Conservation (phyloP, 2,888 invertebrate genomes). For the Dryocosmus kuriphilus region DNA sequence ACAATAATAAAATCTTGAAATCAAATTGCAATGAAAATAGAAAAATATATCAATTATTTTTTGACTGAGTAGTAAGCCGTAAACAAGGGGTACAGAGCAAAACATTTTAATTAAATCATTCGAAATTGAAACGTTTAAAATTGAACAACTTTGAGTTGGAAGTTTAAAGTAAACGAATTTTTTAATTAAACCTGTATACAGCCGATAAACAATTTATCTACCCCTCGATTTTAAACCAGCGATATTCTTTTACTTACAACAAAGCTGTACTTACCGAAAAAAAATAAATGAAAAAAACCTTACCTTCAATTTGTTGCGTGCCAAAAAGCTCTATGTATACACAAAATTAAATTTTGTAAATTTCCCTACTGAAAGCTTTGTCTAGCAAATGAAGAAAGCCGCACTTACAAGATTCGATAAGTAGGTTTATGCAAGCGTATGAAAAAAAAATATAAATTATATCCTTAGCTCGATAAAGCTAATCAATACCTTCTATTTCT, state of each 20-base stretch:
- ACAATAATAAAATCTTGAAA: no score
- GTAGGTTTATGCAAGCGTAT: background rate
- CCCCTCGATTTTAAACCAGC: background rate
- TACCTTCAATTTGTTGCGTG: slow-evolving; percentile 21
- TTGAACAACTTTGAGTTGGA: no score
- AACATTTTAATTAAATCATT: background rate
- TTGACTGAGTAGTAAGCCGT: no score
- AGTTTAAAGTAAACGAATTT: no score
- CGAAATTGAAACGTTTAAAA: background rate
- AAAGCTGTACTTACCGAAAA: slow-evolving; percentile 56
- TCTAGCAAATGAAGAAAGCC: background rate
- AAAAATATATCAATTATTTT: no score
- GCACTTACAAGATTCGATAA: background rate
- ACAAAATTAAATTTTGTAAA: background rate
- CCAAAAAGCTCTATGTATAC: slow-evolving; percentile 5
- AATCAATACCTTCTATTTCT: background rate
- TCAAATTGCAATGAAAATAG: no score
- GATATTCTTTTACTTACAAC: background rate
- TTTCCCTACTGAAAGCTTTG: background rate
- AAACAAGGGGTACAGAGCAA: no score
- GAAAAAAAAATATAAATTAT: background rate
- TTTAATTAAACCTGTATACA: no score
- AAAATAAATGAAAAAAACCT: slow-evolving; percentile 48
- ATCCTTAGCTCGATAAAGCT: background rate
- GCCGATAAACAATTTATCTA: no score